Conservation (phyloP, 1,140 invertebrate species). For the Bilobella aurantiaca region DNA sequence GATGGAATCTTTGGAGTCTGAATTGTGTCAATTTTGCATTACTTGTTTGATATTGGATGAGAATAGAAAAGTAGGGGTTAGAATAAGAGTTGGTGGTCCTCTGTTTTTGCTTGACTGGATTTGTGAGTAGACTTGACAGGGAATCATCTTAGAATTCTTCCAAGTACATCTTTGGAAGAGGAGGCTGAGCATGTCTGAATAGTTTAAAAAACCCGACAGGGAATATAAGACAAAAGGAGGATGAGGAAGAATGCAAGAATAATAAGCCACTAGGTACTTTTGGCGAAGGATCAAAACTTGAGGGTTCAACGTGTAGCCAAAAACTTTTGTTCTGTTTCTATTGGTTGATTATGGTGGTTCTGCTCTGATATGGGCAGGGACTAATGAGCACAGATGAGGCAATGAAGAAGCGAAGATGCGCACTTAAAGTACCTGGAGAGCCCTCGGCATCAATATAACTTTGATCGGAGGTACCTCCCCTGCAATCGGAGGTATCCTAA, state of each 20-base stretch:
- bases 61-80: background rate
- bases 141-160: background rate
- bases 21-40: background rate
- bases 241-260: background rate
- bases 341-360: constrained; percentile 13
- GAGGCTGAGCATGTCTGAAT: background rate
- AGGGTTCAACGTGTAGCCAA: constrained; percentile 25
- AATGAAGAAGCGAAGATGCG: constrained; percentile 15
- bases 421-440: too few relatives aligned
- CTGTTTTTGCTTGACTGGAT: background rate
- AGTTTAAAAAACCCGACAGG: background rate
- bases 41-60: background rate
- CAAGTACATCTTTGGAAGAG: background rate
- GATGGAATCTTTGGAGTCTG: background rate
- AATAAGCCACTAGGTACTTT: constrained; percentile 12
- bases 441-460: too few relatives aligned
- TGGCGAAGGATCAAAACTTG: constrained; percentile 28
- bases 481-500: too few relatives aligned
- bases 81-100: constrained; percentile 3
- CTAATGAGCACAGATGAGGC: constrained; percentile 32
- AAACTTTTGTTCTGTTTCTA: constrained; percentile 26
- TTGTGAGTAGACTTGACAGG: background rate
- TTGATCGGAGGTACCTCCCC: too few relatives aligned
- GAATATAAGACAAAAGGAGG: background rate
- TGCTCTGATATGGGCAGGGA: constrained; percentile 7